A percentile compares a stretch with the other conserved stretches of the same genome.
These are phyloP conservation scores for Anguilla megastoma DNA, from an alignment of 2,797 vertebrate genomes.

Conservation along the genomic window DNA sequence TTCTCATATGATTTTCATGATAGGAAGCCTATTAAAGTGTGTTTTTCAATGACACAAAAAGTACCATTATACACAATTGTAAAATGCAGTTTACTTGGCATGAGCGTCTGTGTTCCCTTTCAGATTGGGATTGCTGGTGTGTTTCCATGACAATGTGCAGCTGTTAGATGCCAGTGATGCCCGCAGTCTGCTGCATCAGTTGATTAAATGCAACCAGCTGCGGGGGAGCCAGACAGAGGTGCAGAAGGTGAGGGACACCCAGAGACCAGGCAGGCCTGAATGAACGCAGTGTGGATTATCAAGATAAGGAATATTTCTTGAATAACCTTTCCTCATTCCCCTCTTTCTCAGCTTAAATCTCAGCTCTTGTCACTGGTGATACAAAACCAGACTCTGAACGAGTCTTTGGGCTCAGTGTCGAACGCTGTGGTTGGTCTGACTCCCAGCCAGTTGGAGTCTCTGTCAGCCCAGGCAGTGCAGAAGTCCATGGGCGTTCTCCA, in stretches of 20 bases:
- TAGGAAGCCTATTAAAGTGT: background rate
- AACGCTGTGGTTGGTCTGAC: slow-evolving; percentile 73
- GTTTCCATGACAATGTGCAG: slow-evolving; percentile 72
- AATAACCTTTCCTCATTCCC: background rate
- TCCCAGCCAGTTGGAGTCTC: slow-evolving; percentile 67
- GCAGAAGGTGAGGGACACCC: slow-evolving; percentile 64
- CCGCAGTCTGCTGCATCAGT: slow-evolving; percentile 74
- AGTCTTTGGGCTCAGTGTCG: slow-evolving; percentile 72
- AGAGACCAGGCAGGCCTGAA: background rate
- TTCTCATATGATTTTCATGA: background rate
- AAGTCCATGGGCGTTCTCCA: slow-evolving; percentile 69
- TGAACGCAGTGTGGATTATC: background rate
- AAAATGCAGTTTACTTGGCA: background rate
- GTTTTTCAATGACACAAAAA: background rate
- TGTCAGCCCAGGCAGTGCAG: slow-evolving; percentile 71
- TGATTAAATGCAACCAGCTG: slow-evolving; percentile 76
- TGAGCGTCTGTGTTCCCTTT: background rate
- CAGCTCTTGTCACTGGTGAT: slow-evolving; percentile 68
- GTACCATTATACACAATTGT: background rate
- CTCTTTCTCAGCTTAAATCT: slow-evolving; percentile 70
- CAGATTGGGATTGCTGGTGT: slow-evolving; percentile 77
- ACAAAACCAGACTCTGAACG: slow-evolving; percentile 74
- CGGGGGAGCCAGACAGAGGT: slow-evolving; percentile 66
- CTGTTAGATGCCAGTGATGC: slow-evolving; percentile 66
- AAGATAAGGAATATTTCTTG: background rate